These are phyloP conservation scores for Drosophila hawaiiensis DNA, from an alignment of 2,888 invertebrate species.

Conservation along the genomic window DNA sequence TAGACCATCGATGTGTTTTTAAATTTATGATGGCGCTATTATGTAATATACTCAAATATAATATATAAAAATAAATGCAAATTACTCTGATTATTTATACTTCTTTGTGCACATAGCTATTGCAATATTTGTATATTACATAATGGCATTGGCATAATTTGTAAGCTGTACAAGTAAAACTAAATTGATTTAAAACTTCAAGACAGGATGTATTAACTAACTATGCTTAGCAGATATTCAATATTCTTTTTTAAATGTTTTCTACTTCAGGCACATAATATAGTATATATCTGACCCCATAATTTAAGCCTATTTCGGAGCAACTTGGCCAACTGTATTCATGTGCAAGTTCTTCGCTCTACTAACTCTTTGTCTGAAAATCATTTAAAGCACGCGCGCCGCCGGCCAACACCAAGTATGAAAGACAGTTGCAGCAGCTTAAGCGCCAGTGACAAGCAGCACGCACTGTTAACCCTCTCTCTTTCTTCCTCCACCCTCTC, in stretches of 20 bases:
- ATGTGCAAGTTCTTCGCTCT: background rate
- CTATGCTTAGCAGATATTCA: background rate
- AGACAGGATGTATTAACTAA: background rate
- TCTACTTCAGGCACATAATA: background rate
- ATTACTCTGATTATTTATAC: background rate
- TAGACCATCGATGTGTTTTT: background rate
- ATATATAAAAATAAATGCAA: background rate
- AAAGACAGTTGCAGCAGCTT: constrained; percentile 24
- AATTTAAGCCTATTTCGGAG: background rate
- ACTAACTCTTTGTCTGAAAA: constrained; percentile 13
- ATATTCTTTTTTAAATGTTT: background rate
- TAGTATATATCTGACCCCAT: background rate
- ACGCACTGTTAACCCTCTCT: constrained; percentile 27
- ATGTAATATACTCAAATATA: too few relatives aligned
- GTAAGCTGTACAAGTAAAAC: background rate
- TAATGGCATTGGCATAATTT: background rate
- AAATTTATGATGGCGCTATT: background rate
- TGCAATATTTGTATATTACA: background rate
- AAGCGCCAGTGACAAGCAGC: constrained; percentile 63
- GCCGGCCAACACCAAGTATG: constrained; percentile 37
- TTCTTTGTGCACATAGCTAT: background rate
- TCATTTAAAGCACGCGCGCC: constrained; percentile 62
- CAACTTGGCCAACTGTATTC: background rate
- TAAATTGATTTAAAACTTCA: background rate
- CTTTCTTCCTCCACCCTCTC: background rate